Conservation (phyloP, 2,113 vertebrate species). For the Antennarius striatus region DNA sequence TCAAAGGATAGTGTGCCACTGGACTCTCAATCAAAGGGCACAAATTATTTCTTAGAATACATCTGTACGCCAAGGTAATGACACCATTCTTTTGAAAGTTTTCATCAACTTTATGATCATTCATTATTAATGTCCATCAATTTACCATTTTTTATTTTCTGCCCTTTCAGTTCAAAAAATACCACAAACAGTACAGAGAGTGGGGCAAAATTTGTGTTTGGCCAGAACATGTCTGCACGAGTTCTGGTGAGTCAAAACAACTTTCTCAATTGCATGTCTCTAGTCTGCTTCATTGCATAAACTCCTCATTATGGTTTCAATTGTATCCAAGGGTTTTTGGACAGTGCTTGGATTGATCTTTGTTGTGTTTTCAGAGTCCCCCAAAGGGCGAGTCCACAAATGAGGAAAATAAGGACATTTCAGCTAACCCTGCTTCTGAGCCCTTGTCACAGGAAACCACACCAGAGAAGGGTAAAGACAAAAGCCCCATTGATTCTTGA, state of each 20-base stretch:
- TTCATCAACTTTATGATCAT: conserved; percentile 24
- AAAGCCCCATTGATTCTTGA: background rate
- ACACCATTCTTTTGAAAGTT: conserved; percentile 7
- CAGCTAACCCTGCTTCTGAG: conserved; percentile 83
- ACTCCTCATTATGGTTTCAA: background rate
- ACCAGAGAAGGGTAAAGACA: conserved; percentile 88
- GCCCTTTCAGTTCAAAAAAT: conserved; percentile 84
- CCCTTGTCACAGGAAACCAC: conserved; percentile 89
- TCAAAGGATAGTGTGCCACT: conserved; percentile 74
- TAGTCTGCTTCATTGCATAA: background rate
- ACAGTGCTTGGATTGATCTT: background rate
- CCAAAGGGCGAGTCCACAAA: conserved; percentile 85
- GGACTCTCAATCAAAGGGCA: conserved; percentile 83
- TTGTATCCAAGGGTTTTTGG: background rate
- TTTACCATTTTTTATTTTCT: background rate
- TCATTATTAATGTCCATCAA: background rate
- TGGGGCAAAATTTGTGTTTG: conserved; percentile 94
- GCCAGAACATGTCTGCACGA: conserved; percentile 98
- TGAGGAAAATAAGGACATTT: conserved; percentile 86
- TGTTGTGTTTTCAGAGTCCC: conserved; percentile 84
- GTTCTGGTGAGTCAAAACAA: conserved; percentile 88
- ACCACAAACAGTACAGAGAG: conserved; percentile 85
- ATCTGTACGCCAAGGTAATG: conserved; percentile 92
- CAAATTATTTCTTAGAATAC: conserved; percentile 98
- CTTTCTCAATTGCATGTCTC: background rate